phyloP scores from a whole-genome alignment of 2,113 vertebrate genomes.

The Corythoichthys intestinalis region DNA sequence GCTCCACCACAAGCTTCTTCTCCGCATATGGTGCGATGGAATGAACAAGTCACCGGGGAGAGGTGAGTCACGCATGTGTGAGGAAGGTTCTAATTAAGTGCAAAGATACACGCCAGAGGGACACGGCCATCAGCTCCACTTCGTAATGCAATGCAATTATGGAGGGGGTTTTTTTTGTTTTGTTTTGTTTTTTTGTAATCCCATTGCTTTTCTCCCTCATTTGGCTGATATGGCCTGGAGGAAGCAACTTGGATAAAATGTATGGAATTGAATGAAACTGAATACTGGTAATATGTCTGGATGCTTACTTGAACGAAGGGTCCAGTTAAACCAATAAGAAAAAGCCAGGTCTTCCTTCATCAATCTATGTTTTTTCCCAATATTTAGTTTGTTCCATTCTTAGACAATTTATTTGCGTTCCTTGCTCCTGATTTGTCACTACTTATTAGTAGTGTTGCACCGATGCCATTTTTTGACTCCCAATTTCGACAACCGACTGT shows the following conservation, averaged over 20 bases:
- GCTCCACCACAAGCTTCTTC: conserved; percentile 21
- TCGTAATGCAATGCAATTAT: not conserved
- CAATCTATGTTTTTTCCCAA: too few relatives aligned
- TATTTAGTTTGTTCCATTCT: too few relatives aligned
- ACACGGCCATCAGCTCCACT: not conserved
- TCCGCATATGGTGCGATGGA: conserved; percentile 40
- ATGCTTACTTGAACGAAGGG: not conserved
- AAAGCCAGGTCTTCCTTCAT: too few relatives aligned
- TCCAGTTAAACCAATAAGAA: not conserved
- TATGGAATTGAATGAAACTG: not conserved
- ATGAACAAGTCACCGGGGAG: conserved; percentile 18
- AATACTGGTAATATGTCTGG: not conserved
- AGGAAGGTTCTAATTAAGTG: not conserved
- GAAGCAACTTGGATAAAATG: not conserved
- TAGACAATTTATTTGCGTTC: too few relatives aligned
- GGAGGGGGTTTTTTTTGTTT: not conserved
- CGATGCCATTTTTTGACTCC: too few relatives aligned
- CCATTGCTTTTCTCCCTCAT: not conserved
- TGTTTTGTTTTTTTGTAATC: not conserved
- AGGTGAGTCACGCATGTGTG: not conserved
- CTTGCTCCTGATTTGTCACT: too few relatives aligned
- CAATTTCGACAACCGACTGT: too few relatives aligned
- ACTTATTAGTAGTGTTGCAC: too few relatives aligned
- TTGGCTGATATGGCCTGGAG: not conserved
- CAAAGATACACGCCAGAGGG: not conserved